Evolutionary conservation across 2,113 vertebrate genomes (phyloP), one percentile per base, ranked within the genome.

Genomic region (Macroglossus sobrinus): DNA sequence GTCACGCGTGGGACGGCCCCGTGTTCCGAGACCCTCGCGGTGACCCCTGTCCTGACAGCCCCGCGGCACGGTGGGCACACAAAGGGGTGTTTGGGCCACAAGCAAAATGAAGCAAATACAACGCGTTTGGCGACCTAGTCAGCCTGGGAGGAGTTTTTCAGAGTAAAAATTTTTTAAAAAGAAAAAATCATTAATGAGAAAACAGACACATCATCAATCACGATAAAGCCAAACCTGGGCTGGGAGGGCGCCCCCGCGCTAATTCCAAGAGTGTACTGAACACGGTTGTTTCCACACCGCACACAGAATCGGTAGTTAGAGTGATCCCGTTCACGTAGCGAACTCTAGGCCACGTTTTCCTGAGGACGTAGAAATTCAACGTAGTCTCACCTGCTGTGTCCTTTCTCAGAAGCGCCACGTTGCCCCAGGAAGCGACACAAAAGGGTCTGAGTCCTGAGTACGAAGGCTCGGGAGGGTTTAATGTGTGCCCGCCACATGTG

Each of bases 121-220:
- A 59, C 19, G 26, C 43, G 53, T 75, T 64, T 92, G 75, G 71
- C 26, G 47, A n/a, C 35, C 12, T 22, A 4, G 35, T 61, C 21
- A 40, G 18, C 76, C 66, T 76, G 45, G 1, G 47, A 69, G 88
- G 43, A 64, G 45, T 9, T 72, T 11, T 24, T 87, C 28, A 84
- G 59, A 75, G 14, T 15, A 15, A 91, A 80, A 21, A n/a, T n/a
- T n/a, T n/a, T 30, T 4, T 13, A 13, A 47, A 12, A 47, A 13
- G 13, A 47, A 92, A 97, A 93, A 28, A 24, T 28, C 33, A 24
- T 84, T 89, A 72, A 84, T 68, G 74, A 89, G 57, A 84, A 96
- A 92, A 93, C n/a, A 81, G 7, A 47, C 69, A 26, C 4, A 19
- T 11, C 79, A 87, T 61, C 85, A 57, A 84, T 92, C n/a, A 76